Base-by-base conservation (phyloP, 1,140 invertebrate genomes). In the Drosophila bocki region DNA sequence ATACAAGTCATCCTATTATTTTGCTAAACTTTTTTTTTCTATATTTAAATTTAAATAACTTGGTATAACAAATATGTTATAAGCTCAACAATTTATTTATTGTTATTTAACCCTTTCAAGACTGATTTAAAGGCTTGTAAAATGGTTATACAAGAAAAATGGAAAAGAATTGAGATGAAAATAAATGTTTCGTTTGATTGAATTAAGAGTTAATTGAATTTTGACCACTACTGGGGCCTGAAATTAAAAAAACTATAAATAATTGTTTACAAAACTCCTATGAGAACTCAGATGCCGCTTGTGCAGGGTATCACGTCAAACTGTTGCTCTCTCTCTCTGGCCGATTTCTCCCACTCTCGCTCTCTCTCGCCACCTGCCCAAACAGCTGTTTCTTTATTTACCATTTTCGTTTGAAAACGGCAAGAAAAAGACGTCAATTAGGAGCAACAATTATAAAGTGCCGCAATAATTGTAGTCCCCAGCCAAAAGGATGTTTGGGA, bases 361-460 rank as follows among this genome's bases (percentile, higher is more conserved):
- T 48, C 47, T 50, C 61, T 62, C 62, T 39, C 19, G 45, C 15
- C 70, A 75, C 68, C 63, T 67, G 74, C 57, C 51, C 26, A 47
- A 33, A 79, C 83, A 86, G 83, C 83, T 86, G 83, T 77, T 83
- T 77, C 75, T 69, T 35, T 88, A 79, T 86, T 85, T 82, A 85
- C 33, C 41, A 78, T 54, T 69, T 54, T 76, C 44, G 60, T 65
- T 35, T 19, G 48, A 33, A 29, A 47, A 29, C 29, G 42, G 32
- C 37, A 51, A 29, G 45, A 33, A 17, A 22, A 37, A 45, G 53
- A 32, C 51, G 54, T 65, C 39, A 69, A 83, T 87, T 80, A 47
- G 50, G 57, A 64, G 17, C 61, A 29, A 29, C 26, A 29, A 7
- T 29, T 29, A 29, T 29, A 7, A 29, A 29, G 26, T 53, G n/a